Percentiles rank a stretch among this genome's conserved stretches.
Evolutionary conservation across 2,797 vertebrate genomes (phyloP).

Genomic region (Melopsittacus undulatus): DNA sequence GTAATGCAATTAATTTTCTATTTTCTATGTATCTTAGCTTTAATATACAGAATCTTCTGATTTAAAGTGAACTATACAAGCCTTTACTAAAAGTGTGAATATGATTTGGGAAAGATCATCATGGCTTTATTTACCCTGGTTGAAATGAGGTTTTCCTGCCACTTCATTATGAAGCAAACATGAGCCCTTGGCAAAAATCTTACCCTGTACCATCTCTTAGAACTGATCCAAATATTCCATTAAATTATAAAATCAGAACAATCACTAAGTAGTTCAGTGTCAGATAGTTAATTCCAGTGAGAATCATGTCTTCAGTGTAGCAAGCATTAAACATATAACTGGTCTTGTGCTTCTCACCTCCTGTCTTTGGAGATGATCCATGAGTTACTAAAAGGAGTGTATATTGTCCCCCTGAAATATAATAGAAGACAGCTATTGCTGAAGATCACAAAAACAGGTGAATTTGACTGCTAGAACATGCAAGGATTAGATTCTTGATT

Average conservation of each 20-base stretch:
- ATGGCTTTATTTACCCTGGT: rapidly evolving
- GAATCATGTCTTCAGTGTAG: neutral
- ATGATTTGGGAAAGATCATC: neutral
- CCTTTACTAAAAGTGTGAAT: neutral
- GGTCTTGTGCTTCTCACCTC: neutral
- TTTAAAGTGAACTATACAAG: neutral
- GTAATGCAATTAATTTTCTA: neutral
- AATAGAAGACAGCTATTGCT: neutral
- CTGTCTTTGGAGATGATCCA: neutral
- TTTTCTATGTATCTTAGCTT: neutral
- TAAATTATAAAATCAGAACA: neutral
- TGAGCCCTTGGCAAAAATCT: neutral
- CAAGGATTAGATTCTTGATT: neutral
- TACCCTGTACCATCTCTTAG: neutral
- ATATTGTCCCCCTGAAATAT: neutral
- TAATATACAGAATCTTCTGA: neutral
- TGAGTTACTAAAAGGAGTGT: neutral
- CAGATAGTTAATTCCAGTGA: neutral
- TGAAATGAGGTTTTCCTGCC: neutral
- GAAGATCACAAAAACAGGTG: neutral
- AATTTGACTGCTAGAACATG: neutral
- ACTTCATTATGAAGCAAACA: neutral
- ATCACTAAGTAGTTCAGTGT: neutral
- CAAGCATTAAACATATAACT: neutral
- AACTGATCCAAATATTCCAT: neutral